These are phyloP conservation scores for Andricus grossulariae DNA, from an alignment of 1,140 invertebrate genomes.

Conservation along the genomic window DNA sequence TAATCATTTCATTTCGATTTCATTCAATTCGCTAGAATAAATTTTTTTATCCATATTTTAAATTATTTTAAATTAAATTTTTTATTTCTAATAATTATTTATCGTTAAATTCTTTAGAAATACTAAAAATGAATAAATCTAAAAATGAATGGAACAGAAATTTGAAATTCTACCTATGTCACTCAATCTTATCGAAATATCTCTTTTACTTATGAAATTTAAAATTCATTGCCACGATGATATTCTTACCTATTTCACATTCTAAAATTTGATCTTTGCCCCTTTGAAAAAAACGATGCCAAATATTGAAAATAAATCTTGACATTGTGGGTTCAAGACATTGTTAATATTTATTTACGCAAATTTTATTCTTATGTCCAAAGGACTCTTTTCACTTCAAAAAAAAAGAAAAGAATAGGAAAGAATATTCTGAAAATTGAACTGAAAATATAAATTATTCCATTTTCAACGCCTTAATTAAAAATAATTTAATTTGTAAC, in stretches of 20 bases:
- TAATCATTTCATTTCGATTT: background rate
- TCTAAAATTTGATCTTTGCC: background rate
- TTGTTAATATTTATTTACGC: conserved; percentile 22
- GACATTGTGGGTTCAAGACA: background rate
- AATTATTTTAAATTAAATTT: too few relatives aligned
- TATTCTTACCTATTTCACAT: background rate
- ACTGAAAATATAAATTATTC: background rate
- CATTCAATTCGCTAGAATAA: background rate
- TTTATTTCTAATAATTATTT: too few relatives aligned
- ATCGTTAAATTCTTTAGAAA: too few relatives aligned
- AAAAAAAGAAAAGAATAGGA: background rate
- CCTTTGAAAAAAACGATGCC: background rate
- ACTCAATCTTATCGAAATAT: too few relatives aligned
- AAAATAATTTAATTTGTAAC: too few relatives aligned
- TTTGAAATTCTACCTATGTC: too few relatives aligned
- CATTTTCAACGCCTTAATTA: too few relatives aligned
- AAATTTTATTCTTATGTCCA: background rate
- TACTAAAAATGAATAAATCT: too few relatives aligned
- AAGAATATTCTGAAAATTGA: background rate
- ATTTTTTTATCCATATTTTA: too few relatives aligned
- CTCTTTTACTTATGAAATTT: too few relatives aligned
- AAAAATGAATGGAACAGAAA: too few relatives aligned
- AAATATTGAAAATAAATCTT: conserved; percentile 3
- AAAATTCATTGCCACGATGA: background rate
- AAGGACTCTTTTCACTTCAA: background rate